Conservation (phyloP, 2,888 invertebrate species). For the Ecliptopera silaceata region DNA sequence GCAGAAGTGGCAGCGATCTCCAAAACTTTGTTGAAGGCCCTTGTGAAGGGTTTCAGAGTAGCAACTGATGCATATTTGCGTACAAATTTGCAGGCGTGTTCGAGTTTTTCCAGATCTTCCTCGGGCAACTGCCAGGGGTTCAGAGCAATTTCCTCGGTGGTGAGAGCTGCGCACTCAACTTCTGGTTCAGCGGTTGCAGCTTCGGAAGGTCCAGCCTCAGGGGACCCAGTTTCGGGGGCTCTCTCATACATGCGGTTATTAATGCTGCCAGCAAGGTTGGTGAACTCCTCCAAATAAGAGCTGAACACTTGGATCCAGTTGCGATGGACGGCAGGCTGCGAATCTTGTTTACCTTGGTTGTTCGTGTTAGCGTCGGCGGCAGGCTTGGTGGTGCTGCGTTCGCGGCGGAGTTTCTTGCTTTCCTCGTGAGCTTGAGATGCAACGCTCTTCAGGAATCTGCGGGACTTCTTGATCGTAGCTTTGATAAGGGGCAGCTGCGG, state of each 20-base stretch:
- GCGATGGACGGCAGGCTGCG: constrained; percentile 38
- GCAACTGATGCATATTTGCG: constrained; percentile 1
- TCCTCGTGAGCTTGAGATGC: constrained; percentile 47
- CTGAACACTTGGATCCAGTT: constrained; percentile 78
- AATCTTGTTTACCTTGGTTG: constrained; percentile 32
- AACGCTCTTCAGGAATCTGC: constrained; percentile 63
- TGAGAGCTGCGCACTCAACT: neutral
- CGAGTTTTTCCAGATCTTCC: constrained; percentile 14
- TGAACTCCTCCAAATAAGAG: constrained; percentile 80
- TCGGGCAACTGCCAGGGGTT: constrained; percentile 16
- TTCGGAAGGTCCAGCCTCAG: neutral
- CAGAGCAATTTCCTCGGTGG: constrained; percentile 1
- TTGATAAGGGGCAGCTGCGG: constrained; percentile 61
- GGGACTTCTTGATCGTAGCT: constrained; percentile 67
- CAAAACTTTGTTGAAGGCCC: constrained; percentile 3
- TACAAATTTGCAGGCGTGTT: constrained; percentile 14
- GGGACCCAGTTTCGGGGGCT: neutral
- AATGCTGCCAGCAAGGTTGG: constrained; percentile 74
- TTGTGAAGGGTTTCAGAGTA: neutral
- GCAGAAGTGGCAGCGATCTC: constrained; percentile 11
- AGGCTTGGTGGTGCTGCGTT: constrained; percentile 34
- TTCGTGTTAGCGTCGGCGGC: constrained; percentile 43
- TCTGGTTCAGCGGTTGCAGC: neutral
- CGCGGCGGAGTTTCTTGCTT: constrained; percentile 51
- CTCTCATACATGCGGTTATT: constrained; percentile 44